Evolutionary conservation across 2,113 vertebrate genomes (phyloP).

Genomic region (Poeciliopsis occidentalis): DNA sequence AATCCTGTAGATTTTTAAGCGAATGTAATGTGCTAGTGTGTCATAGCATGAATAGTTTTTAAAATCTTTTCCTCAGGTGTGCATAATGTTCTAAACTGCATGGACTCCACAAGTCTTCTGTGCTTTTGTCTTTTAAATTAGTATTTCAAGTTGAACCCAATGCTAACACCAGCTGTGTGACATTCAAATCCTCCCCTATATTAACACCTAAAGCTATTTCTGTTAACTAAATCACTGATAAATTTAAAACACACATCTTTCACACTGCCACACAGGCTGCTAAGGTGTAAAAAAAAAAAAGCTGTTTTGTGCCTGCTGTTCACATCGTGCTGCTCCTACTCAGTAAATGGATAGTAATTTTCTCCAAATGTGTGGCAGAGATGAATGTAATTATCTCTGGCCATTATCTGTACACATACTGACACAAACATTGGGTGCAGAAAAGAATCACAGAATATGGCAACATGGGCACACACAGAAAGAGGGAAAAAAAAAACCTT

Average conservation of each 20-base stretch:
- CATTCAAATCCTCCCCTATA: background rate
- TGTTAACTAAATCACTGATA: background rate
- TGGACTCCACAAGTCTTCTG: no score
- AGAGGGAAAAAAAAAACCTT: background rate
- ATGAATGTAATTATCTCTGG: conserved; percentile 54
- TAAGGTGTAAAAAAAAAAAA: conserved; percentile 15
- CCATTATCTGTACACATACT: conserved; percentile 50
- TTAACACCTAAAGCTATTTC: background rate
- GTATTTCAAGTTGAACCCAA: background rate
- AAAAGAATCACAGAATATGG: conserved; percentile 11
- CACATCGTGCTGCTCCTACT: conserved; percentile 23
- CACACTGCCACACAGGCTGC: conserved; percentile 4
- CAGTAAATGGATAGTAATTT: conserved; percentile 35
- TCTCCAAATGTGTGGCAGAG: conserved; percentile 27
- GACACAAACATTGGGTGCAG: conserved; percentile 3
- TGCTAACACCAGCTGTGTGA: background rate
- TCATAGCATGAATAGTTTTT: background rate
- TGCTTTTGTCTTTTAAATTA: background rate
- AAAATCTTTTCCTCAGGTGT: background rate
- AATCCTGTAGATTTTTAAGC: background rate
- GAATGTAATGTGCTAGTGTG: background rate
- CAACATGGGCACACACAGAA: conserved; percentile 41
- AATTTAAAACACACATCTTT: conserved; percentile 19
- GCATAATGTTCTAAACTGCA: no score
- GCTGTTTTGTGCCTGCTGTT: conserved; percentile 7